phyloP scores from a whole-genome alignment of 1,140 invertebrate species.

The Platyura marginata region DNA sequence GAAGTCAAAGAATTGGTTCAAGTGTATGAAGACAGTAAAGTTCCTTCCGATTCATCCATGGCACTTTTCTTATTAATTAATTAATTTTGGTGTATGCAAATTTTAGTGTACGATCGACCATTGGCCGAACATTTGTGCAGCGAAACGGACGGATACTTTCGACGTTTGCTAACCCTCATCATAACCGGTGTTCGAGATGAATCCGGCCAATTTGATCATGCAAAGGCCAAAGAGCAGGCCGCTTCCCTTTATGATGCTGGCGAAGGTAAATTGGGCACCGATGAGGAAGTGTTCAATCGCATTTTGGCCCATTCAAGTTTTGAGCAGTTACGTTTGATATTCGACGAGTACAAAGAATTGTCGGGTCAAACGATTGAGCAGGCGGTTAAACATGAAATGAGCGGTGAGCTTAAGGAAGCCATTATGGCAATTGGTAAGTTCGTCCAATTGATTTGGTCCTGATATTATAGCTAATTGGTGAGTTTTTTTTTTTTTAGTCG shows the following conservation, averaged over 20 bases:
- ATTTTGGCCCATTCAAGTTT: conserved; percentile 49
- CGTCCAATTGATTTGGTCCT: neutral
- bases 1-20: conserved; percentile 43
- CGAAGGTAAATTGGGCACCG: conserved; percentile 46
- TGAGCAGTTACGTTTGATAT: conserved; percentile 41
- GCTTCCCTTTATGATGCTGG: conserved; percentile 37
- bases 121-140: conserved; percentile 56
- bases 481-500: conserved; percentile 29
- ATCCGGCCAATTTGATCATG: conserved; percentile 27
- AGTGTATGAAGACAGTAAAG: conserved; percentile 41
- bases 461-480: too few species aligned
- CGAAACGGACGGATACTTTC: conserved; percentile 63
- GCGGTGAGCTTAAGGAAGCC: conserved; percentile 39
- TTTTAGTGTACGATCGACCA: conserved; percentile 48
- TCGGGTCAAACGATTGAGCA: conserved; percentile 45
- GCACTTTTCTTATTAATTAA: too few species aligned
- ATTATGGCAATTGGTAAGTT: conserved; percentile 36
- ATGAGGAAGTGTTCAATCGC: conserved; percentile 47
- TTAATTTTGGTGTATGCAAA: too few species aligned
- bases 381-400: conserved; percentile 41
- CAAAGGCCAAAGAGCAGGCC: conserved; percentile 32
- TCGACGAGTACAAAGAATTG: conserved; percentile 48
- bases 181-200: conserved; percentile 32
- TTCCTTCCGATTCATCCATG: too few species aligned
- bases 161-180: conserved; percentile 46